A percentile compares a stretch with the other conserved stretches of the same genome.
These are phyloP conservation scores for Drosophila kanekoi DNA, from an alignment of 2,888 invertebrate species.

Conservation along the genomic window DNA sequence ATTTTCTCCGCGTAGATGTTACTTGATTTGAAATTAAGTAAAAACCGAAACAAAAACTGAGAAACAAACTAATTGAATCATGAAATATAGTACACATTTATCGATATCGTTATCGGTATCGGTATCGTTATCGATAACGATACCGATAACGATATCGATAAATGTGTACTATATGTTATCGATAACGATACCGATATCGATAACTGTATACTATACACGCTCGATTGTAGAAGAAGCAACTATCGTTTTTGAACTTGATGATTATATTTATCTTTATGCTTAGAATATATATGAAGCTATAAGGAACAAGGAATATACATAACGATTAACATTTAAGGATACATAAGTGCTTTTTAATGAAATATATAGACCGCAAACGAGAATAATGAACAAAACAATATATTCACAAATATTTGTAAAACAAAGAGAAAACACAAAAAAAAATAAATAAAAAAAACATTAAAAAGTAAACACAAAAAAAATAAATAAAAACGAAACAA, in stretches of 20 bases:
- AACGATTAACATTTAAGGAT: conserved; percentile 47
- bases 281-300: conserved; percentile 7
- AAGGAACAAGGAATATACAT: conserved; percentile 27
- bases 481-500: conserved; percentile 3
- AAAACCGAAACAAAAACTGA: conserved; percentile 3
- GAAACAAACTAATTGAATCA: conserved; percentile 42
- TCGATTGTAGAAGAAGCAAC: conserved; percentile 10
- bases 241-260: conserved; percentile 5
- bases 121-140: too few species aligned
- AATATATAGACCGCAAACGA: conserved; percentile 71
- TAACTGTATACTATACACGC: conserved; percentile 14
- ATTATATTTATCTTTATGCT: conserved; percentile 19
- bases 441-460: not conserved
- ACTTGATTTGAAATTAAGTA: conserved; percentile 61
- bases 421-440: conserved; percentile 23
- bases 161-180: conserved; percentile 8
- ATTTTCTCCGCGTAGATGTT: conserved; percentile 50
- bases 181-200: conserved; percentile 5
- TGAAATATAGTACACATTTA: conserved; percentile 22
- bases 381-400: conserved; percentile 48
- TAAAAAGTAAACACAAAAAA: conserved; percentile 7
- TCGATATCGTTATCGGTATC: conserved; percentile 34
- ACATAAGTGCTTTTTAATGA: conserved; percentile 77
- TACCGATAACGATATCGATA: conserved; percentile 33
- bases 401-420: conserved; percentile 56